Percentiles rank a stretch among this genome's conserved stretches.
phyloP scores from a whole-genome alignment of 2,888 invertebrate genomes.

The Matsumyia berberina region DNA sequence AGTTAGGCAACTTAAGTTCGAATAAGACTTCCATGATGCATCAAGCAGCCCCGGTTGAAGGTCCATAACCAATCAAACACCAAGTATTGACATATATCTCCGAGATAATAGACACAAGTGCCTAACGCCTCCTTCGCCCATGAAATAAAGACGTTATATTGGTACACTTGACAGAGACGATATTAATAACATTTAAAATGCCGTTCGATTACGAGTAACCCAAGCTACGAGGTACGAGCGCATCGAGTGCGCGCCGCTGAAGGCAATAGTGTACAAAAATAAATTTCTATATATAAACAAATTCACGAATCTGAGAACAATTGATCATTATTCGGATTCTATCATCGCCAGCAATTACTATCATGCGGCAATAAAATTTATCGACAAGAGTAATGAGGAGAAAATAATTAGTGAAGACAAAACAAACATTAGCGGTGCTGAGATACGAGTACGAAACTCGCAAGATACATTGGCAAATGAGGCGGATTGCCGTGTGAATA shows the following conservation, averaged over 20 bases:
- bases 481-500: constrained; percentile 41
- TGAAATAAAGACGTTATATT: constrained; percentile 47
- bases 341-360: constrained; percentile 60
- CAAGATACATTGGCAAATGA: constrained; percentile 44
- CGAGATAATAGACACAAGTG: constrained; percentile 14
- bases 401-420: constrained; percentile 57
- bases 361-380: constrained; percentile 57
- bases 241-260: neutral
- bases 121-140: constrained; percentile 2
- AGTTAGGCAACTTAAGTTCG: constrained; percentile 12
- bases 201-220: constrained; percentile 18
- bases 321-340: constrained; percentile 67
- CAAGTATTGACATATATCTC: constrained; percentile 40
- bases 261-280: neutral
- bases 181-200: constrained; percentile 33
- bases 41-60: constrained; percentile 14
- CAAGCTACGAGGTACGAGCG: constrained; percentile 1
- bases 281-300: constrained; percentile 37
- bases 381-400: constrained; percentile 46
- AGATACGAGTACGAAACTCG: constrained; percentile 24
- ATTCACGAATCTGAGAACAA: constrained; percentile 65
- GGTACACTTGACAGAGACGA: constrained; percentile 27
- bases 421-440: constrained; percentile 34
- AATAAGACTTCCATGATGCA: constrained; percentile 19
- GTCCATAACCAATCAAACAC: constrained; percentile 5